Conservation (phyloP, 2,797 vertebrate genomes). For the Calcarius lapponicus region DNA sequence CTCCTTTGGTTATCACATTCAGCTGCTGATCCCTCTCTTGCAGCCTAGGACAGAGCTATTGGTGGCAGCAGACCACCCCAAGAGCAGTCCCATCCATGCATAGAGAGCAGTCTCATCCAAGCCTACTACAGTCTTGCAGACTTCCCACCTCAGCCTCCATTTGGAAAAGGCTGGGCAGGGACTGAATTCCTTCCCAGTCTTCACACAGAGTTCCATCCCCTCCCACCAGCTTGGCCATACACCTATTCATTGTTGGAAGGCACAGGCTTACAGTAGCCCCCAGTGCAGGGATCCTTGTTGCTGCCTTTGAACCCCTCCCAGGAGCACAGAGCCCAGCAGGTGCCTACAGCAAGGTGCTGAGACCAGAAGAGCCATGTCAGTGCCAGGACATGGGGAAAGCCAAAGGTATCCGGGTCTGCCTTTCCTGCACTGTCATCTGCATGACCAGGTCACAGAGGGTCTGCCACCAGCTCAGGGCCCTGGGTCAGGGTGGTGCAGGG, state of each 20-base stretch:
- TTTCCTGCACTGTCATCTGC: neutral
- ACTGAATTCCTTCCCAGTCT: neutral
- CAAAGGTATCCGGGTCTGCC: too few relatives aligned
- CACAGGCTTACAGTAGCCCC: neutral
- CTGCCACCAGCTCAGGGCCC: neutral
- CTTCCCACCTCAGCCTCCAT: neutral
- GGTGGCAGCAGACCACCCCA: neutral
- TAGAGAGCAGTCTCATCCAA: too few relatives aligned
- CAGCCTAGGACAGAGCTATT: neutral
- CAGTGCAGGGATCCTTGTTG: neutral
- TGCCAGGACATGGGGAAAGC: neutral
- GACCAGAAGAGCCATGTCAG: neutral
- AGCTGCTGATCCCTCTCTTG: neutral
- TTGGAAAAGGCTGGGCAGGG: neutral
- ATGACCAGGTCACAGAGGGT: fast-evolving
- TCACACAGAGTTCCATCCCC: neutral
- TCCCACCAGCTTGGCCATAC: neutral
- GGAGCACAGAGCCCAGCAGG: neutral
- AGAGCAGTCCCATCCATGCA: neutral
- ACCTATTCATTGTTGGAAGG: neutral
- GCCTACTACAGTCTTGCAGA: neutral
- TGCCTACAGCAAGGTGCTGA: neutral
- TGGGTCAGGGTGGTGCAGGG: neutral
- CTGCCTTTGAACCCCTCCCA: neutral
- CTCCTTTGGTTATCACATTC: neutral